Evolutionary conservation across 2,113 vertebrate species (phyloP).

Genomic region (Pavo muticus): DNA sequence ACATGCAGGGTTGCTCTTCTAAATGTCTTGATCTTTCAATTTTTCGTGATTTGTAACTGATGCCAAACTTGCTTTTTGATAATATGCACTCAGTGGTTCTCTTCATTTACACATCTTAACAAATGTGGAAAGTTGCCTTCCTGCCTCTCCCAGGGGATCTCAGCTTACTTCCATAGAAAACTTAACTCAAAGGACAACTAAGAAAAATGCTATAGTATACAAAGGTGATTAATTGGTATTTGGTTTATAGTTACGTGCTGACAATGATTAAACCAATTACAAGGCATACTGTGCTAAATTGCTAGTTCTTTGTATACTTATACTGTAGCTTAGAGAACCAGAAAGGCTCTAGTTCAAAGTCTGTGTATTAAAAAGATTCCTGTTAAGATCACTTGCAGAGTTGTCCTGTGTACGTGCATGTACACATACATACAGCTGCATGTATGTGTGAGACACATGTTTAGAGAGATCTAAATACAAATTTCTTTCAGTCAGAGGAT

Average conservation of each 20-base stretch:
- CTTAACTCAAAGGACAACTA: slow-evolving; percentile 62
- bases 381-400: slow-evolving; percentile 23
- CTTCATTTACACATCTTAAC: slow-evolving; percentile 61
- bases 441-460: not conserved
- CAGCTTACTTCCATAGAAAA: slow-evolving; percentile 63
- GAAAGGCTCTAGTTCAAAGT: slow-evolving; percentile 62
- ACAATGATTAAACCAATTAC: slow-evolving; percentile 79
- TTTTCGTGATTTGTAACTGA: slow-evolving; percentile 69
- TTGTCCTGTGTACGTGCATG: not conserved
- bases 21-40: slow-evolving; percentile 28
- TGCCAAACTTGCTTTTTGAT: slow-evolving; percentile 63
- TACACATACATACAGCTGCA: rapidly evolving
- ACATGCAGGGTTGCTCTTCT: slow-evolving; percentile 43
- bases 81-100: slow-evolving; percentile 36
- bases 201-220: slow-evolving; percentile 61
- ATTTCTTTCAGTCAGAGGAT: not conserved
- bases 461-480: not conserved
- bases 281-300: slow-evolving; percentile 74
- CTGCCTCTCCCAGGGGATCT: slow-evolving; percentile 11
- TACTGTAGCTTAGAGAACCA: slow-evolving; percentile 48
- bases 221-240: slow-evolving; percentile 75
- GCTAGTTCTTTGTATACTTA: slow-evolving; percentile 65
- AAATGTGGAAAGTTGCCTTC: slow-evolving; percentile 34
- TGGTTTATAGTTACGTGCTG: slow-evolving; percentile 76
- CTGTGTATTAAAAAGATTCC: slow-evolving; percentile 46